These are phyloP conservation scores for Hirudinaria manillensis DNA, from an alignment of 2,888 invertebrate genomes.

Conservation along the genomic window DNA sequence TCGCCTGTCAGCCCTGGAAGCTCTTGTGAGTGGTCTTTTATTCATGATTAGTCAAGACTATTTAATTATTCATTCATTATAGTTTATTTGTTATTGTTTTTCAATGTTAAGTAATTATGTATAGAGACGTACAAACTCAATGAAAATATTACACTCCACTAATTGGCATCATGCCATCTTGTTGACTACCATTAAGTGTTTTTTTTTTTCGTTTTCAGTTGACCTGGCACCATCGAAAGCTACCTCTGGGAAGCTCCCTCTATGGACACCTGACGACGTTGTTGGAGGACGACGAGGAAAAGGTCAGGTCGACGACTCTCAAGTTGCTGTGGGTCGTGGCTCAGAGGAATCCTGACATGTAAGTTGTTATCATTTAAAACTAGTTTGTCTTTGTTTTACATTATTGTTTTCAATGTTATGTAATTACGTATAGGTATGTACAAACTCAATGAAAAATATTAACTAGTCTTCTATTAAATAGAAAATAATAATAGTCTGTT, in stretches of 20 bases:
- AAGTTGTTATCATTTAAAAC: background rate
- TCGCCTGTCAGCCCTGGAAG: slow-evolving; percentile 77
- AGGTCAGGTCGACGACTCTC: slow-evolving; percentile 78
- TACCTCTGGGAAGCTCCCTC: slow-evolving; percentile 66
- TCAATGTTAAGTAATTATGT: too few relatives aligned
- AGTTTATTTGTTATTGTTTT: background rate
- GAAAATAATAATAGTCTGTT: background rate
- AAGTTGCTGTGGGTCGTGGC: slow-evolving; percentile 79
- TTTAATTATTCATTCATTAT: background rate
- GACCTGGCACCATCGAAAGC: slow-evolving; percentile 72
- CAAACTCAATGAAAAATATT: too few relatives aligned
- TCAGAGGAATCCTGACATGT: slow-evolving; percentile 72
- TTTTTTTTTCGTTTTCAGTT: slow-evolving; percentile 48
- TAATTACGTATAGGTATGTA: background rate
- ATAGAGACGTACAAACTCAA: too few relatives aligned
- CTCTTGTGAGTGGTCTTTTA: slow-evolving; percentile 62
- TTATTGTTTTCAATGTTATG: background rate
- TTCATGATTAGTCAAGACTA: slow-evolving; percentile 11
- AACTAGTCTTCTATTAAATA: slow-evolving; percentile 6
- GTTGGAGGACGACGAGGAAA: slow-evolving; percentile 85
- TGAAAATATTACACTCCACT: too few relatives aligned
- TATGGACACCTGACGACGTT: slow-evolving; percentile 69
- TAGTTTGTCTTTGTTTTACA: background rate
- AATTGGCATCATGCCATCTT: too few relatives aligned
- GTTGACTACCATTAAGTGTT: too few relatives aligned